A percentile compares a stretch with the other conserved stretches of the same genome.
These are phyloP conservation scores for Morpho achilles DNA, from an alignment of 2,888 invertebrate species.

Conservation along the genomic window DNA sequence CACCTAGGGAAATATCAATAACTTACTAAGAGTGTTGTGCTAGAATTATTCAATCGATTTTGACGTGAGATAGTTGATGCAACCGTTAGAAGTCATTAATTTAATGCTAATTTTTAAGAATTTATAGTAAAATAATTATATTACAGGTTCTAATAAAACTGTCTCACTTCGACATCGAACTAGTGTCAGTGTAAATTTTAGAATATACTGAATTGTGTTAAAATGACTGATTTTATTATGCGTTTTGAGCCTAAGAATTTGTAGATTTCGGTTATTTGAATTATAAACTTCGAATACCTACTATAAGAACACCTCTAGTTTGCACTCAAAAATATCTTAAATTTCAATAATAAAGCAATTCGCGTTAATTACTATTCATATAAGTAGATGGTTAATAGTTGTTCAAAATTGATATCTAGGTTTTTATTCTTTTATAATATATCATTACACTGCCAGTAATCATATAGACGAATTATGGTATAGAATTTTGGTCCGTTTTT, in stretches of 20 bases:
- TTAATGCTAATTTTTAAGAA: constrained; percentile 73
- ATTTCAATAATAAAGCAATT: constrained; percentile 71
- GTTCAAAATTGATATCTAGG: constrained; percentile 40
- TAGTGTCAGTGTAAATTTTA: constrained; percentile 76
- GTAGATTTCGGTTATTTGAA: constrained; percentile 68
- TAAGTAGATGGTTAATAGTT: constrained; percentile 66
- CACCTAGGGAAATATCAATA: constrained; percentile 79
- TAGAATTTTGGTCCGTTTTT: constrained; percentile 66
- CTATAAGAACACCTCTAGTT: constrained; percentile 74
- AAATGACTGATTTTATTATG: constrained; percentile 80
- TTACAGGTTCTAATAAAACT: constrained; percentile 54
- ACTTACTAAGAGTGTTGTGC: constrained; percentile 80
- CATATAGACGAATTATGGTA: constrained; percentile 71
- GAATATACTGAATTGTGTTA: constrained; percentile 76
- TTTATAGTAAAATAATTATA: constrained; percentile 72
- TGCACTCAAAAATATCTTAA: constrained; percentile 68
- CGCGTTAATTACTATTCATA: constrained; percentile 72
- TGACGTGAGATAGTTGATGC: constrained; percentile 67
- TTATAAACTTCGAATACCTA: constrained; percentile 65
- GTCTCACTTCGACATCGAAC: constrained; percentile 71
- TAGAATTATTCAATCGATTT: constrained; percentile 70
- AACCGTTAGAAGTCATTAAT: constrained; percentile 75
- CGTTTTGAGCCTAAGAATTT: constrained; percentile 76
- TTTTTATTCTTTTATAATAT: constrained; percentile 52
- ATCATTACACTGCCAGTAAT: constrained; percentile 75